Evolutionary conservation across 2,888 invertebrate species (phyloP).

Genomic region (Nephrotoma guestfalica): DNA sequence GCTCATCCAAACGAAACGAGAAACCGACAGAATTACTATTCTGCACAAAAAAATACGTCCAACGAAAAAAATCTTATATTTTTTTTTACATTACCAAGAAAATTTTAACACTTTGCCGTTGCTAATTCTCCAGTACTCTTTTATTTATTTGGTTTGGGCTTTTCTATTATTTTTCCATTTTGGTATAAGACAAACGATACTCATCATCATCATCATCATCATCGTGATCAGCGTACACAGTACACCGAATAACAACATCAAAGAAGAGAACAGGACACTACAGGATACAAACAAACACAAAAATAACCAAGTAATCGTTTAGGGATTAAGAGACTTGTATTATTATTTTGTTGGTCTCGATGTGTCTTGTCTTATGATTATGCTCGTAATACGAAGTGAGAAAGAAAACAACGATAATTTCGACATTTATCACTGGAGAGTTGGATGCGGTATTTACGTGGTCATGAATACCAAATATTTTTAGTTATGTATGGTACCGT

Average conservation of each 20-base stretch:
- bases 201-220: not conserved
- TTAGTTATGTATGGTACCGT: not conserved
- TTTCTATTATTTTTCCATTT: not conserved
- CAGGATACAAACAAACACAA: not conserved
- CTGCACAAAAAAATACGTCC: not conserved
- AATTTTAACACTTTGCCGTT: not conserved
- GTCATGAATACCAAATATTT: constrained; percentile 3
- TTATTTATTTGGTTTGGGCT: not conserved
- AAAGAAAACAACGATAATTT: constrained; percentile 1
- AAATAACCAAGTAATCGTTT: not conserved
- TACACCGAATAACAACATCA: not conserved
- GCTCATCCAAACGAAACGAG: not conserved
- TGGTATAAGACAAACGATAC: not conserved
- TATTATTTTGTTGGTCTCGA: not conserved
- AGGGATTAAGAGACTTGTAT: constrained; percentile 4
- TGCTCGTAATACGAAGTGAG: not conserved
- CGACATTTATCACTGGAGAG: constrained; percentile 3
- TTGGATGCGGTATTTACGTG: constrained; percentile 4
- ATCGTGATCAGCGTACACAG: not conserved
- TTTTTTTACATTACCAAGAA: not conserved
- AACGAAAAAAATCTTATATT: not conserved
- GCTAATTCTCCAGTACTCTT: not conserved
- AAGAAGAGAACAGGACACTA: not conserved
- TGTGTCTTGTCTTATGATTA: not conserved
- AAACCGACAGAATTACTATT: not conserved